Evolutionary conservation across 2,797 vertebrate genomes (phyloP).

Genomic region (Amniataba percoides): DNA sequence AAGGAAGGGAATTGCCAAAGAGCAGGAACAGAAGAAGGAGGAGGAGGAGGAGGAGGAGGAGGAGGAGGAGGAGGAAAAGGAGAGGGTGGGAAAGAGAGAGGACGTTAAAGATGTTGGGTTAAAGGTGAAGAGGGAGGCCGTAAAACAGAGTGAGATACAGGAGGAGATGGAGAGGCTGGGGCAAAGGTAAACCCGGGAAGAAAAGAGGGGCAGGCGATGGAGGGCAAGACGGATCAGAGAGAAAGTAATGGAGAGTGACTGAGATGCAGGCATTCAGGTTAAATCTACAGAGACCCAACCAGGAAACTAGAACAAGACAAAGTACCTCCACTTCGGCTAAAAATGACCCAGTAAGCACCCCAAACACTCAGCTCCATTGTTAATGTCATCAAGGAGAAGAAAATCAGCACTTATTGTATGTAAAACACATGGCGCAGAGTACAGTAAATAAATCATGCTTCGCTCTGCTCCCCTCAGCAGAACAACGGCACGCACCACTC

Average conservation of each 20-base stretch:
- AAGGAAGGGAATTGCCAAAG: conserved; percentile 38
- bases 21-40: conserved; percentile 37
- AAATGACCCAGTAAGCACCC: conserved; percentile 45
- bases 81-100: neutral
- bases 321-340: conserved; percentile 39
- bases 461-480: conserved; percentile 57
- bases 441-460: conserved; percentile 77
- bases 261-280: conserved; percentile 61
- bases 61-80: conserved; percentile 4
- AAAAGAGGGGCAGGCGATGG: conserved; percentile 22
- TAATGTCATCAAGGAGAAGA: conserved; percentile 33
- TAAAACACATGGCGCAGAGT: conserved; percentile 56
- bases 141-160: conserved; percentile 16
- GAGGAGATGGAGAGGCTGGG: conserved; percentile 29
- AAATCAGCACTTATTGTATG: conserved; percentile 48
- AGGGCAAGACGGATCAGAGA: conserved; percentile 38
- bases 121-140: conserved; percentile 34
- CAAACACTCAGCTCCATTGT: conserved; percentile 33
- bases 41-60: conserved; percentile 8
- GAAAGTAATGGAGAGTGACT: conserved; percentile 37
- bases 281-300: conserved; percentile 53
- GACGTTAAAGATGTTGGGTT: conserved; percentile 30
- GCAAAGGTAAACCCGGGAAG: conserved; percentile 40
- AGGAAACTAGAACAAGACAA: conserved; percentile 54
- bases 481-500: conserved; percentile 54